A percentile compares a stretch with the other conserved stretches of the same genome.
Evolutionary conservation across 2,888 invertebrate genomes (phyloP).

Genomic region (Ypsolopha scabrella): DNA sequence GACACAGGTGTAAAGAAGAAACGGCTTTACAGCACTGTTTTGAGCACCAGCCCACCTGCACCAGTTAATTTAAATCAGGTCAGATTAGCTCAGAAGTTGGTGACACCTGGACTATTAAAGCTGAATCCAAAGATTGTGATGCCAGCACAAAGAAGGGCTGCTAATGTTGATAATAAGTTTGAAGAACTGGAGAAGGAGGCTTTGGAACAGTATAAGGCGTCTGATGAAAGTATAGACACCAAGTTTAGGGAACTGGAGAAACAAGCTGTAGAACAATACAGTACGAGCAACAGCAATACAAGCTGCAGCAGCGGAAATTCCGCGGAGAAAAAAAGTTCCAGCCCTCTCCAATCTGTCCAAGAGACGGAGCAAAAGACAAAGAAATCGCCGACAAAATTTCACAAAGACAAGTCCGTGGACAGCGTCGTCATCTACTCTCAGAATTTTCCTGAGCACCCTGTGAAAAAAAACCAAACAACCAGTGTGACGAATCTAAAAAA

Average conservation of each 20-base stretch:
- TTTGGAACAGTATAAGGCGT: slow-evolving; percentile 71
- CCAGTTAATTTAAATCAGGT: slow-evolving; percentile 38
- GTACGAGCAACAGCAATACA: slow-evolving; percentile 59
- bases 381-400: slow-evolving; percentile 39
- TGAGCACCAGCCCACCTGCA: slow-evolving; percentile 56
- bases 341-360: slow-evolving; percentile 23
- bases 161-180: slow-evolving; percentile 48
- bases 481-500: slow-evolving; percentile 64
- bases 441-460: slow-evolving; percentile 55
- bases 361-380: slow-evolving; percentile 29
- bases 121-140: slow-evolving; percentile 51
- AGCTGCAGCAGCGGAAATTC: slow-evolving; percentile 59
- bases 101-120: slow-evolving; percentile 48
- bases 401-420: slow-evolving; percentile 50
- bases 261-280: slow-evolving; percentile 77
- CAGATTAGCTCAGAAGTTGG: slow-evolving; percentile 45
- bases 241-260: slow-evolving; percentile 74
- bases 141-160: slow-evolving; percentile 36
- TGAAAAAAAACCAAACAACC: slow-evolving; percentile 35
- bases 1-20: slow-evolving; percentile 44
- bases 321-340: slow-evolving; percentile 35
- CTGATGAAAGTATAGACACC: slow-evolving; percentile 67
- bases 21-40: slow-evolving; percentile 65
- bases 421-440: slow-evolving; percentile 60
- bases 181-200: slow-evolving; percentile 73